phyloP scores from a whole-genome alignment of 2,888 invertebrate genomes.

The Heterodera filipjevi region DNA sequence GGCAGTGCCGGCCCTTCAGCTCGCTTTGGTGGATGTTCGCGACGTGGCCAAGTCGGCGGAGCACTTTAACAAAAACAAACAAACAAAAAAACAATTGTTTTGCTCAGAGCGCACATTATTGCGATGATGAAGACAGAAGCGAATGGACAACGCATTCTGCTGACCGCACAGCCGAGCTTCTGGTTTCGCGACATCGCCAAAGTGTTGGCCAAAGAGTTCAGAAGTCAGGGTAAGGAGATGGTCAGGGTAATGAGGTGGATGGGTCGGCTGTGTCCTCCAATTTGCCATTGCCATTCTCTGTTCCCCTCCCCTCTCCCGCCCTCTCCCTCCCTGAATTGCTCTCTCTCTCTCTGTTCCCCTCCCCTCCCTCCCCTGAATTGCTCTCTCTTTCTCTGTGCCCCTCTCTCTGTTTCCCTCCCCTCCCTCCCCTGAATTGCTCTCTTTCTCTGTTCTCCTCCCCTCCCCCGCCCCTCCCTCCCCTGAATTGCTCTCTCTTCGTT shows the following conservation, averaged over 20 bases:
- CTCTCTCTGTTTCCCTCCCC: no score
- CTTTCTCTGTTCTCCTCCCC: not conserved
- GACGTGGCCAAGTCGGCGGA: constrained; percentile 67
- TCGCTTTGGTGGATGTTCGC: constrained; percentile 69
- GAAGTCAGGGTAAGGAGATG: constrained; percentile 67
- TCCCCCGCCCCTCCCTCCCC: not conserved
- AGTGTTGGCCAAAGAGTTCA: constrained; percentile 68
- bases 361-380: no score
- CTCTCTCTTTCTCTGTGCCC: no score
- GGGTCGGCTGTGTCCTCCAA: not conserved
- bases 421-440: no score
- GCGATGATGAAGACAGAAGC: constrained; percentile 68
- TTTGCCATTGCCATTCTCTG: not conserved
- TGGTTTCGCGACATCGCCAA: constrained; percentile 70
- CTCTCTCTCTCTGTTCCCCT: no score
- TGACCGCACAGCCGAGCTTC: constrained; percentile 57
- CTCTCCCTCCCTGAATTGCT: not conserved
- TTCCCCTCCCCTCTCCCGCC: not conserved
- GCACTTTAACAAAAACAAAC: not conserved
- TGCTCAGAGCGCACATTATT: constrained; percentile 67
- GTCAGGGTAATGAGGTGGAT: no score
- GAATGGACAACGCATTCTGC: constrained; percentile 67
- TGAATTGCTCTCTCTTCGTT: no score
- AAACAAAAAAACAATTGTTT: constrained; percentile 12
- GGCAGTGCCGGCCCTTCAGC: constrained; percentile 66